Evolutionary conservation across 92 coral and sea anemone genomes (phyloP).

Genomic region (Porites evermanni): DNA sequence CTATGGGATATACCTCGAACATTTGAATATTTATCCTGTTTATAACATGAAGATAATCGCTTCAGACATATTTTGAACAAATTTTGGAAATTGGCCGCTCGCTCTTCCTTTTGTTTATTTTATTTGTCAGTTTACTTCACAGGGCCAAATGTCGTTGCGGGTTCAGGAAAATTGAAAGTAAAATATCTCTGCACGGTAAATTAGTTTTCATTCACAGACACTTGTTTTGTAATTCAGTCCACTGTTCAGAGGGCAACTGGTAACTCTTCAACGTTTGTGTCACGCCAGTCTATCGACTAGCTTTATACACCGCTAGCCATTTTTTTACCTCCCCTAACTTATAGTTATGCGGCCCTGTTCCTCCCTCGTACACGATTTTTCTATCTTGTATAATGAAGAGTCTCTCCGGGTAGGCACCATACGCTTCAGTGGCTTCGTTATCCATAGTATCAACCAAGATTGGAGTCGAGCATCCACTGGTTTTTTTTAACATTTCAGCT

Average conservation of each 20-base stretch:
- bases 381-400: conserved; percentile 76
- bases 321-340: conserved; percentile 58
- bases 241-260: neutral
- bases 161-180: too few species aligned
- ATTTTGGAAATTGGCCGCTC: too few species aligned
- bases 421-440: conserved; percentile 71
- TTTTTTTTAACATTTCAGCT: conserved; percentile 52
- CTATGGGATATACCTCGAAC: neutral
- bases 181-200: too few species aligned
- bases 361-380: conserved; percentile 75
- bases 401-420: conserved; percentile 84
- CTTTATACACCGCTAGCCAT: conserved; percentile 65
- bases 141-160: too few species aligned
- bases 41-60: too few species aligned
- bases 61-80: too few species aligned
- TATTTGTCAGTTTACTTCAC: too few species aligned
- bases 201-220: too few species aligned
- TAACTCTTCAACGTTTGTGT: too few species aligned
- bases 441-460: conserved; percentile 71
- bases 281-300: conserved; percentile 3
- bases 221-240: too few species aligned
- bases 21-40: too few species aligned
- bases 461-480: conserved; percentile 31
- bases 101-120: too few species aligned
- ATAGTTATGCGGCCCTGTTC: conserved; percentile 83